Evolutionary conservation across 2,888 invertebrate species (phyloP), one percentile per base, ranked within the genome.

Genomic region (Ochropleura plecta): DNA sequence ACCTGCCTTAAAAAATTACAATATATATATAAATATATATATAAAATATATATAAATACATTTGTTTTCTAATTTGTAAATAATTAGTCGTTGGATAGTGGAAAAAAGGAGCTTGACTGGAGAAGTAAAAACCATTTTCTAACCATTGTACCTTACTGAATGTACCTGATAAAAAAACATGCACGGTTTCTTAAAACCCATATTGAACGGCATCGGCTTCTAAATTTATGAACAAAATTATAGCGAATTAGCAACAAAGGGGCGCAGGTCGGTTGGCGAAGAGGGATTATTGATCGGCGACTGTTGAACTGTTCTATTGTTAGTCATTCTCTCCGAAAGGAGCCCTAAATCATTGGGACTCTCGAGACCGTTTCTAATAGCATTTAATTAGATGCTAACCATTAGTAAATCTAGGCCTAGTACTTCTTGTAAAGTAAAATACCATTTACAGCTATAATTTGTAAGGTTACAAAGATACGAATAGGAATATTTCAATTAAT

Each of bases 221-320:
- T 44, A 62, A 53, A 73, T 40, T 9, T 49, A 46, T 46, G 0
- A 73, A 40, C 12, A n/a, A 40, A 44, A 51, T 3, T 44, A 42
- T 42, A 14, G 59, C 18, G 10, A 62, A 49, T 74, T 49, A 16
- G 9, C 3, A n/a, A 75, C n/a, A 18, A 55, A 1, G n/a, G 12
- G 12, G 10, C 7, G 5, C 48, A 46, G 48, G n/a, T n/a, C 73
- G 9, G n/a, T 16, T 16, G 30, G 30, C 16, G 18, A 20, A 2
- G 10, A 16, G 12, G 64, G 20, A 63, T 77, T 77, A 77, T 57
- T 78, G 67, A 44, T 62, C 20, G 46, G 44, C 16, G 14, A 16
- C 30, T 57, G 40, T 20, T 18, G 30, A 30, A 30, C 30, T 55
- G n/a, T 62, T 74, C 16, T 42, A 30, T 69, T 78, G 73, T 48